phyloP scores from a whole-genome alignment of 2,113 vertebrate genomes.

The Archocentrus centrarchus region DNA sequence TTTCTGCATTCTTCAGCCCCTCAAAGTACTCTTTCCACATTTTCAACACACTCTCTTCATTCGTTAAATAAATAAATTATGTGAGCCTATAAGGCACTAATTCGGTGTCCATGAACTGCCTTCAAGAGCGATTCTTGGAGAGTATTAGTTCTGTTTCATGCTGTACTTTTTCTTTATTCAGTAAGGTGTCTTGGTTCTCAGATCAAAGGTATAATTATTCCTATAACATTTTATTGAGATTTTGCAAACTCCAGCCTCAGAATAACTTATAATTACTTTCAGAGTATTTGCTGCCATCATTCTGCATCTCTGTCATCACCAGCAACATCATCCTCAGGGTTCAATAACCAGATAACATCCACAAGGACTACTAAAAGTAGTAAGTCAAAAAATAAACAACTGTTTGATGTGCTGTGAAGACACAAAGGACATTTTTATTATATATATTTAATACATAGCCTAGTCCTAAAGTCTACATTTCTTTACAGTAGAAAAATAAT shows the following conservation, averaged over 20 bases:
- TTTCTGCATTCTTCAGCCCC: not conserved
- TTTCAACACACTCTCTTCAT: too few relatives aligned
- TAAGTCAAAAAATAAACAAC: conserved; percentile 5
- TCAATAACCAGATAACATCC: not conserved
- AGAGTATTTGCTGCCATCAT: conserved; percentile 4
- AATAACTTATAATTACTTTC: conserved; percentile 6
- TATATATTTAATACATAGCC: conserved; percentile 36
- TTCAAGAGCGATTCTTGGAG: not conserved
- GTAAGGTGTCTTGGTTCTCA: not conserved
- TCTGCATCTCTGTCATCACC: not conserved
- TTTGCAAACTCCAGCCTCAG: conserved; percentile 1
- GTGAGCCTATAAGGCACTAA: not conserved
- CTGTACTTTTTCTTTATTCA: not conserved
- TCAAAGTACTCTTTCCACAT: not conserved
- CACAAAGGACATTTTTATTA: conserved; percentile 41
- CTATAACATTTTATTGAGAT: conserved; percentile 7
- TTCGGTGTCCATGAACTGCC: not conserved
- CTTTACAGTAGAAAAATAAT: conserved; percentile 79
- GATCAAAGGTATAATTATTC: not conserved
- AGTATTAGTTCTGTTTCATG: not conserved
- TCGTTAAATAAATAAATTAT: not conserved
- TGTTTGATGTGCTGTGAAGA: conserved; percentile 37
- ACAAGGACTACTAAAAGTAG: not conserved
- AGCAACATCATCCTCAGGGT: conserved; percentile 2
- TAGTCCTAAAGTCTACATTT: conserved; percentile 38